These are phyloP conservation scores for Drosophila orena DNA, from an alignment of 1,140 invertebrate genomes.

Conservation along the genomic window DNA sequence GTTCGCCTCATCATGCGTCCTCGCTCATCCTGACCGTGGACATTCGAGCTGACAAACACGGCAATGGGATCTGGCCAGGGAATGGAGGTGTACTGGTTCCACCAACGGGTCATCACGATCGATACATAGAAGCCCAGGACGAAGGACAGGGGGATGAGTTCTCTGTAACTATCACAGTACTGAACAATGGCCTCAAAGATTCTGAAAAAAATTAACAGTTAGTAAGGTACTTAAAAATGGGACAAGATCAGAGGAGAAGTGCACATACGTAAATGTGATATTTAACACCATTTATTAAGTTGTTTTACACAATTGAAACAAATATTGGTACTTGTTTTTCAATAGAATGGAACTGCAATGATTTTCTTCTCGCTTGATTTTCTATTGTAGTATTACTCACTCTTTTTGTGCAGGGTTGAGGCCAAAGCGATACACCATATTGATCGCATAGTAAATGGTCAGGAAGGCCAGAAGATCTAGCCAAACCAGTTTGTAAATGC, in stretches of 20 bases:
- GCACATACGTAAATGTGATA: not conserved
- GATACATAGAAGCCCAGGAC: slow-evolving; percentile 97
- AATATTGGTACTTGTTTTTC: too few relatives aligned
- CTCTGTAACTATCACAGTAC: slow-evolving; percentile 93
- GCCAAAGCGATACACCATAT: slow-evolving; percentile 93
- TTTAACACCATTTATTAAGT: not conserved
- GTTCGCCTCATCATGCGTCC: slow-evolving; percentile 94
- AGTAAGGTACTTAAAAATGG: not conserved
- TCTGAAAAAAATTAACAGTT: slow-evolving; percentile 77
- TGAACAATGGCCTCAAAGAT: slow-evolving; percentile 91
- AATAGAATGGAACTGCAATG: too few relatives aligned
- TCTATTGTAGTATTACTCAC: slow-evolving; percentile 86
- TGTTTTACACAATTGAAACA: too few relatives aligned
- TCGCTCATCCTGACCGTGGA: slow-evolving; percentile 90
- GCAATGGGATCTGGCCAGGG: slow-evolving; percentile 94
- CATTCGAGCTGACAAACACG: slow-evolving; percentile 89
- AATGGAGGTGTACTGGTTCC: slow-evolving; percentile 93
- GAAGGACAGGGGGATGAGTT: slow-evolving; percentile 93
- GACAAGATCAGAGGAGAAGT: slow-evolving; percentile 1
- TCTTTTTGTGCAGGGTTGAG: slow-evolving; percentile 92
- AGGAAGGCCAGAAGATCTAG: slow-evolving; percentile 96
- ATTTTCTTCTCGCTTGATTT: not conserved
- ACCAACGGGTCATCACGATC: slow-evolving; percentile 97
- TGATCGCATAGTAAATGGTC: slow-evolving; percentile 93
- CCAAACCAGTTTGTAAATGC: slow-evolving; percentile 98